Base-by-base conservation (phyloP, 2,113 vertebrate species). In the Alligator sinensis region DNA sequence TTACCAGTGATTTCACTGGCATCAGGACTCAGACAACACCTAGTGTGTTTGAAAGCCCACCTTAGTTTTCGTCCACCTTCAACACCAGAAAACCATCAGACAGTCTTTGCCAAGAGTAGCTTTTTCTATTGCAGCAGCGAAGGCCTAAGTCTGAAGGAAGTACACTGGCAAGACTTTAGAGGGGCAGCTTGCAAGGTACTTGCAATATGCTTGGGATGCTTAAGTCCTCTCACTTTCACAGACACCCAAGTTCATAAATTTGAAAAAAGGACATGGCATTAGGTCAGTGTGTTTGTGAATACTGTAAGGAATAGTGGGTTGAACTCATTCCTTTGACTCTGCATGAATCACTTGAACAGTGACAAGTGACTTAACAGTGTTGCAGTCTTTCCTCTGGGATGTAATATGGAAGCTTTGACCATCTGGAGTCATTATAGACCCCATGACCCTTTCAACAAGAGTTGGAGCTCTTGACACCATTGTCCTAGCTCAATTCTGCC, bases 401-500 rank as follows among this genome's bases (percentile, higher is more conserved):
- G 54, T 91, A 94, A 85, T 30, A 77, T 1, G 34, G 55, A 93
- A 27, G 47, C 34, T n/a, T 87, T 80, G 61, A 87, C 77, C n/a
- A 61, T 38, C 75, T 84, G 77, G 0, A 82, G 86, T 77, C 80
- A 24, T 57, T 87, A 75, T 12, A 75, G 2, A 90, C 84, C 78
- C 58, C 17, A 80, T 38, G 19, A 93, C 77, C n/a, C 86, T 85
- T 30, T 25, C 55, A n/a, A 5, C 21, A 59, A 81, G 80, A 87
- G 59, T 30, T 82, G 38, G 25, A 87, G 61, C n/a, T 92, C 30
- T 93, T 70, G 86, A 12, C 27, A 93, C 86, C 61, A 27, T 75
- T 95, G 93, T 95, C 78, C 92, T 72, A 75, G 27, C 61, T 70
- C 80, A 95, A 95, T 89, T 95, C 22, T 2, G 21, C 57, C 15